Conservation (phyloP, 2,113 vertebrate species). For the Microtus ochrogaster region DNA sequence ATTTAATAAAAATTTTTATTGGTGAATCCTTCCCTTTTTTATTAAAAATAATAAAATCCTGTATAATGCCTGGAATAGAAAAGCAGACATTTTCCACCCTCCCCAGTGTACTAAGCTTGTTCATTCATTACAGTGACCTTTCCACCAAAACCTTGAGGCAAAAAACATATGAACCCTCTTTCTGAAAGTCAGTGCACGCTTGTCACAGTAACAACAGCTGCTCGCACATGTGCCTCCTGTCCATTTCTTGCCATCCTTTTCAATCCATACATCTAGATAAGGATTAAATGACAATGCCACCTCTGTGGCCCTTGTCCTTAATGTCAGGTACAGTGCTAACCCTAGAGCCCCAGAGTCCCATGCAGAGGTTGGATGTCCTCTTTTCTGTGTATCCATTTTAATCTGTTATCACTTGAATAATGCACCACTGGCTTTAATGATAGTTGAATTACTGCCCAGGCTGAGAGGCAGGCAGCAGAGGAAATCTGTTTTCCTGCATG, state of each 20-base stretch:
- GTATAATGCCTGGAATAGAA: not conserved
- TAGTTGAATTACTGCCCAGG: not conserved
- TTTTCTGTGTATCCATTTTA: slow-evolving; percentile 65
- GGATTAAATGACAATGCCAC: not conserved
- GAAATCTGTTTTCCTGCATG: not conserved
- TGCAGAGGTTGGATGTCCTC: slow-evolving; percentile 42
- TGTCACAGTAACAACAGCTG: not conserved
- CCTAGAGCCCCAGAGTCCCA: not conserved
- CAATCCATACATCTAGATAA: not conserved
- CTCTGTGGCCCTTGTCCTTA: not conserved
- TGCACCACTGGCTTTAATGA: not conserved
- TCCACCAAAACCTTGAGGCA: not conserved
- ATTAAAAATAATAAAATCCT: slow-evolving; percentile 17
- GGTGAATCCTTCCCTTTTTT: slow-evolving; percentile 9
- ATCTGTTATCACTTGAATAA: not conserved
- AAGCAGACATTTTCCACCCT: slow-evolving; percentile 10
- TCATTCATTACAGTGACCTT: not conserved
- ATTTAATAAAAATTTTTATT: slow-evolving; percentile 52
- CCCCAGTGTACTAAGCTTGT: not conserved
- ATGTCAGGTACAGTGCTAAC: not conserved
- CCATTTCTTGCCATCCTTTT: slow-evolving; percentile 18
- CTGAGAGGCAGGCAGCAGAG: not conserved
- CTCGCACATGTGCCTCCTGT: not conserved
- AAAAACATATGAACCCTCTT: not conserved
- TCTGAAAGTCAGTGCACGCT: not conserved